A percentile compares a stretch with the other conserved stretches of the same genome.
Conservation (phyloP, 2,888 invertebrate species). For the Labia minor region DNA sequence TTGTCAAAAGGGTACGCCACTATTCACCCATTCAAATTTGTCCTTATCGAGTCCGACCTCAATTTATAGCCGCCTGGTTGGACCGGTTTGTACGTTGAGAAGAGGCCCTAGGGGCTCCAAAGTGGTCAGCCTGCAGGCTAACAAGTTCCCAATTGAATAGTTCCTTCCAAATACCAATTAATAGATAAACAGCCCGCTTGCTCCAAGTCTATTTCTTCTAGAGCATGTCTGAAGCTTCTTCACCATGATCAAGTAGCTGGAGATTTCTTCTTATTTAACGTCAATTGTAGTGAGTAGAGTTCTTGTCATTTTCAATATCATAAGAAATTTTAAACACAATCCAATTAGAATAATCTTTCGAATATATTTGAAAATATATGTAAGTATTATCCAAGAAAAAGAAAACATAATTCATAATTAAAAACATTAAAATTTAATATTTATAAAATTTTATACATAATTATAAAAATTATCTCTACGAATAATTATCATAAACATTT, state of each 20-base stretch:
- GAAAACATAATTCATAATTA: too few species aligned
- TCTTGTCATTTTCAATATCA: too few species aligned
- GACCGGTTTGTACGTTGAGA: background rate
- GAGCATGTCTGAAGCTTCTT: background rate
- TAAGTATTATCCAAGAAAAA: too few species aligned
- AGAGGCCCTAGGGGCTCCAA: background rate
- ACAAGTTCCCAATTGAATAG: constrained; percentile 13
- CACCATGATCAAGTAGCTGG: background rate
- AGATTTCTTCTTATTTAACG: background rate
- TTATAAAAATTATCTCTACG: too few species aligned
- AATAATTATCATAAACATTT: too few species aligned
- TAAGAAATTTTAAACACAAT: too few species aligned
- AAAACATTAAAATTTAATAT: too few species aligned
- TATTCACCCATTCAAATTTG: constrained; percentile 4
- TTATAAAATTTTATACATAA: too few species aligned
- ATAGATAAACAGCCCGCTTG: background rate
- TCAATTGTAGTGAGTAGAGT: too few species aligned
- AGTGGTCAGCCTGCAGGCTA: constrained; percentile 13
- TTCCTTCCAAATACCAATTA: constrained; percentile 8
- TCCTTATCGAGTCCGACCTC: constrained; percentile 5
- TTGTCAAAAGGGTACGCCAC: constrained; percentile 13
- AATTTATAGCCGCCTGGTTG: constrained; percentile 1
- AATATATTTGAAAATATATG: too few species aligned
- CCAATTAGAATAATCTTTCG: too few species aligned
- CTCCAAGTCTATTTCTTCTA: background rate